A percentile compares a stretch with the other conserved stretches of the same genome.
These are phyloP conservation scores for Pseudomyrmex gracilis DNA, from an alignment of 1,140 invertebrate genomes.

Conservation along the genomic window DNA sequence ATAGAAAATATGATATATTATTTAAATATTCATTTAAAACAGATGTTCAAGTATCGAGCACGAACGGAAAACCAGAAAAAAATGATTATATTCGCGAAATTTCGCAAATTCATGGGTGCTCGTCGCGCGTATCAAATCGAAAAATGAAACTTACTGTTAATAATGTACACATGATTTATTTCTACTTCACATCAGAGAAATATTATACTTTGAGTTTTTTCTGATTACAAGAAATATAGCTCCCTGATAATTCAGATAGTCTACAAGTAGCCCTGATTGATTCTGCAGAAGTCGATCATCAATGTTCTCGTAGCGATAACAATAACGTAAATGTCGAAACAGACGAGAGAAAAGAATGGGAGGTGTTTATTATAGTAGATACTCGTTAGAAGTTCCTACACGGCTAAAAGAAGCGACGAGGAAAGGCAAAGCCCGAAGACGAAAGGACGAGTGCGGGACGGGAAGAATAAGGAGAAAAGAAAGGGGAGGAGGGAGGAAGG, in stretches of 20 bases:
- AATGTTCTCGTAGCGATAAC: constrained; percentile 40
- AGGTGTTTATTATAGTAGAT: constrained; percentile 58
- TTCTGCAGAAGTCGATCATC: not conserved
- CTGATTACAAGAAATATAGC: too few species aligned
- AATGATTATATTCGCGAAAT: constrained; percentile 46
- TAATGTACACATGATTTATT: constrained; percentile 26
- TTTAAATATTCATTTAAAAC: too few species aligned
- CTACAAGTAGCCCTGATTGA: too few species aligned
- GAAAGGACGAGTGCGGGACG: not conserved
- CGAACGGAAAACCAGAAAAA: too few species aligned
- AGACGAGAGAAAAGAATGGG: not conserved
- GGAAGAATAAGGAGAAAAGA: not conserved
- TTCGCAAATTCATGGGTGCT: constrained; percentile 39
- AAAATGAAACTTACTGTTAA: not conserved
- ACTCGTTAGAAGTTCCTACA: constrained; percentile 62
- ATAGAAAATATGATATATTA: too few species aligned
- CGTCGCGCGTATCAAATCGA: constrained; percentile 26
- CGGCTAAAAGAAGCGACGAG: constrained; percentile 14
- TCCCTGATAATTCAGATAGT: too few species aligned
- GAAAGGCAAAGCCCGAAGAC: not conserved
- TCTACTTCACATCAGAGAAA: too few species aligned
- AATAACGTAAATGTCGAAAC: constrained; percentile 26
- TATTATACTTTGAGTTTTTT: too few species aligned
- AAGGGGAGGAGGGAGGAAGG: not conserved
- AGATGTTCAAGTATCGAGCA: too few species aligned